Base-by-base conservation (phyloP, 64 coral and sea anemone species). In the Anthopleura sola region DNA sequence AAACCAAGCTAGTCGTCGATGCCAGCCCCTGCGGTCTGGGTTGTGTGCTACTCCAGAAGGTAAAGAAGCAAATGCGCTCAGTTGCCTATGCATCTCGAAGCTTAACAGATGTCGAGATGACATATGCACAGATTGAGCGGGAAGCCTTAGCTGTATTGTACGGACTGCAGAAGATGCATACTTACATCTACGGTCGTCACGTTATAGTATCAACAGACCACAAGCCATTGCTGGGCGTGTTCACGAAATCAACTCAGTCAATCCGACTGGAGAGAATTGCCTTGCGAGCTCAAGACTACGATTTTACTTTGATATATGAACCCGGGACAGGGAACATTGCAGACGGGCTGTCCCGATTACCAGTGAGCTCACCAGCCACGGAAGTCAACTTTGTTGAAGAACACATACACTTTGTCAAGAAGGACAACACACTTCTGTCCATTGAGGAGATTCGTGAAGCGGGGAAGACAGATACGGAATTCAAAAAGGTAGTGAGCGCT, bases 1-100 rank as follows among this genome's bases (percentile, higher is more conserved):
- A 88, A 82, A 88, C 51, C 55, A 88, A 88, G 64, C 60, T 90
- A 90, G 82, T 90, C 49, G 88, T 90, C 31, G 88, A 84, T 90
- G 62, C 81, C 39, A 90, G 81, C 66, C 88, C 88, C 38, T 89
- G 58, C 34, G 88, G 88, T 50, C 46, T 90, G 48, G 88, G 81
- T 29, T 83, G 80, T 84, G 81, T 90, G 82, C 68, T 90, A 23
- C 62, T 90, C 31, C 81, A 90, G 58, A 46, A 85, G 20, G 34
- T 76, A 19, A 31, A 85, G 20, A 84, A 75, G 37, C 44, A 82
- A 5, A 46, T 88, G 24, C 55, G 60, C 46, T 57, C 87, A 66
- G 78, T 88, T 66, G 87, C 87, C 50, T 88, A 81, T 88, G 75
- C 76, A 66, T 88, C 86, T 21, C 51, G 88, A 71, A 55, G 66